phyloP scores from a whole-genome alignment of 2,113 vertebrate genomes.

The Rhabdornis inornatus region DNA sequence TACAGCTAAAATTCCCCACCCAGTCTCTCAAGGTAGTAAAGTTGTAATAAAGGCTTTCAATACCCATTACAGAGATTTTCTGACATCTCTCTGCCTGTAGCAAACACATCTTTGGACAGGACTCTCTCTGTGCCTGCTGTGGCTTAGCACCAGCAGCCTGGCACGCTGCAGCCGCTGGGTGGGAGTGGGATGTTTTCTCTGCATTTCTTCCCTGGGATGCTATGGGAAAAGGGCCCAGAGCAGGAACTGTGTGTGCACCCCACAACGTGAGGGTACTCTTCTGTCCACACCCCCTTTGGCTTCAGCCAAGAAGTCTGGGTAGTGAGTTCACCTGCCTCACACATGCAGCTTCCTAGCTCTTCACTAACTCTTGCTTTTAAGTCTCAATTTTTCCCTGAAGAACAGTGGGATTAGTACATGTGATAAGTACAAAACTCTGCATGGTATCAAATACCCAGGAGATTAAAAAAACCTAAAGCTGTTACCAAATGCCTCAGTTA shows the following conservation, averaged over 20 bases:
- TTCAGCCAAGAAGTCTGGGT: not conserved
- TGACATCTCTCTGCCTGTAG: not conserved
- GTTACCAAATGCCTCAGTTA: not conserved
- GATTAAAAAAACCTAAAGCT: not conserved
- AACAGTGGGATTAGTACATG: not conserved
- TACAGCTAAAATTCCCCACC: not conserved
- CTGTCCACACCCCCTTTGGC: not conserved
- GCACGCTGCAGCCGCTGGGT: rapidly evolving
- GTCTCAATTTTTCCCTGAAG: not conserved
- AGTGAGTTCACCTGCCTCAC: not conserved
- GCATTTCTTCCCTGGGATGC: not conserved
- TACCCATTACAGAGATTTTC: not conserved
- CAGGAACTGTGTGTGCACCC: not conserved
- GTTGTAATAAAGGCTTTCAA: not conserved
- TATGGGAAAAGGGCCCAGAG: not conserved
- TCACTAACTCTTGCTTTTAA: not conserved
- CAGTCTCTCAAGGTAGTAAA: not conserved
- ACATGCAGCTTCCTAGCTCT: not conserved
- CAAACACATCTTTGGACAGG: not conserved
- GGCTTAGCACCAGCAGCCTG: not conserved
- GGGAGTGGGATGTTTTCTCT: not conserved
- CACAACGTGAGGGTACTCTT: not conserved
- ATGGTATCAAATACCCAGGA: not conserved
- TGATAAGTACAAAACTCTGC: not conserved
- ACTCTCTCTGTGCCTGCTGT: not conserved